Conservation (phyloP, 2,797 vertebrate species). For the Malacoctenus gilli region DNA sequence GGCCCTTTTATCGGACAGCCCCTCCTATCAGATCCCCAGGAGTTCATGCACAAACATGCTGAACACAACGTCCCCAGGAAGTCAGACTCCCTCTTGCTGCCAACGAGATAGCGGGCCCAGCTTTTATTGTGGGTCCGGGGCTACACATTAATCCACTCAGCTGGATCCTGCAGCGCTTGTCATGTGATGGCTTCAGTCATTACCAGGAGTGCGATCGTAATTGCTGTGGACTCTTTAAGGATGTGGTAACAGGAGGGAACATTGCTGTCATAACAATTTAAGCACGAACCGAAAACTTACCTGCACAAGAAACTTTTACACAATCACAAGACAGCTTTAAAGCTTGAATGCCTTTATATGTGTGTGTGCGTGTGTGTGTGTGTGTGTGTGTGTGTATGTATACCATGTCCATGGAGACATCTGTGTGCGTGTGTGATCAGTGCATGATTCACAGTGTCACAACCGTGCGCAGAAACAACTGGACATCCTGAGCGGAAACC, state of each 20-base stretch:
- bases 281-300: neutral
- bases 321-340: too few relatives aligned
- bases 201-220: slow-evolving; percentile 71
- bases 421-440: slow-evolving; percentile 64
- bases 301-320: neutral
- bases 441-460: slow-evolving; percentile 80
- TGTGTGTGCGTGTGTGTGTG: slow-evolving; percentile 30
- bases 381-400: slow-evolving; percentile 27
- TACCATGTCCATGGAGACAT: slow-evolving; percentile 57
- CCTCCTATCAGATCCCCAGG: slow-evolving; percentile 70
- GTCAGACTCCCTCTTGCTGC: slow-evolving; percentile 59
- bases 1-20: slow-evolving; percentile 66
- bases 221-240: slow-evolving; percentile 51
- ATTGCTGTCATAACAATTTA: neutral
- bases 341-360: slow-evolving; percentile 4
- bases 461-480: slow-evolving; percentile 75
- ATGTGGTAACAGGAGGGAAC: slow-evolving; percentile 42
- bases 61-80: slow-evolving; percentile 65
- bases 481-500: slow-evolving; percentile 84
- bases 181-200: slow-evolving; percentile 78
- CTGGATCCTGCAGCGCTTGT: slow-evolving; percentile 47
- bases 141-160: slow-evolving; percentile 79
- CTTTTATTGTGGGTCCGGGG: slow-evolving; percentile 72
- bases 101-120: slow-evolving; percentile 59
- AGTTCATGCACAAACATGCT: slow-evolving; percentile 65